phyloP scores from a whole-genome alignment of 2,113 vertebrate genomes.

The Todiramphus chloris region DNA sequence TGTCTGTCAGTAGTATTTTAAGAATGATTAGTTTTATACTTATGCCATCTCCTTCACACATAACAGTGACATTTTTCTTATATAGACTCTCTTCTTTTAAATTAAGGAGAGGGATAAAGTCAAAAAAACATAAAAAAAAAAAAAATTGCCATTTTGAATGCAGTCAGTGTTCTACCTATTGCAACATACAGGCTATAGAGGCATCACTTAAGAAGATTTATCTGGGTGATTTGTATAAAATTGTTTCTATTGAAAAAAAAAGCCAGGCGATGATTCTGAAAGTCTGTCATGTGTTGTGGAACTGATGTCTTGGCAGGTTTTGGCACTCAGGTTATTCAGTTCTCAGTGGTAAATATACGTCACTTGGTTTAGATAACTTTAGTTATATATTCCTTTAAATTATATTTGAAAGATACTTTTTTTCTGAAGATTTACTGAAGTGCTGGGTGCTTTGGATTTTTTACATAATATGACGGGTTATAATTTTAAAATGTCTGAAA shows the following conservation, averaged over 20 bases:
- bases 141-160: background rate
- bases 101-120: background rate
- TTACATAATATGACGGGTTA: background rate
- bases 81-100: background rate
- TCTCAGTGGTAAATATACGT: background rate
- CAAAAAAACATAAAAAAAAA: background rate
- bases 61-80: background rate
- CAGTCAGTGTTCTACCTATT: background rate
- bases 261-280: background rate
- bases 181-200: background rate
- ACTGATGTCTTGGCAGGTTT: background rate
- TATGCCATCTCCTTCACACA: background rate
- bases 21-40: background rate
- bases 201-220: background rate
- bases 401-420: background rate
- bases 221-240: background rate
- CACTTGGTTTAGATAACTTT: background rate
- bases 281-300: background rate
- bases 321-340: background rate
- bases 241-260: background rate
- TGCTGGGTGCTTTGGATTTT: background rate
- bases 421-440: background rate
- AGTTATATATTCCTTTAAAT: background rate
- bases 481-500: background rate
- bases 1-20: background rate